phyloP scores from a whole-genome alignment of 2,888 invertebrate genomes.

The Tachina lurida region DNA sequence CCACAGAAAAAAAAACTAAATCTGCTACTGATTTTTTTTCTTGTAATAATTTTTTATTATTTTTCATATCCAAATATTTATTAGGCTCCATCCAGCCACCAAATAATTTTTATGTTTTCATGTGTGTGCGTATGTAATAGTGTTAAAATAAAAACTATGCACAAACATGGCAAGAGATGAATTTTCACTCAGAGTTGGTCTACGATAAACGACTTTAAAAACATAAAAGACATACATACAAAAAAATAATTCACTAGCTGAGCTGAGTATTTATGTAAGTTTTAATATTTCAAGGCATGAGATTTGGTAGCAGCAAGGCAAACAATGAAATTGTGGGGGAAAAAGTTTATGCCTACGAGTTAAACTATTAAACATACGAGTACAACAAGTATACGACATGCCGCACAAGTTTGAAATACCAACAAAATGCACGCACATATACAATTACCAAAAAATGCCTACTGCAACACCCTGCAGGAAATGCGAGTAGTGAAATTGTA shows the following conservation, averaged over 20 bases:
- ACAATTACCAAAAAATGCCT: too few species aligned
- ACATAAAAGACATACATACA: background rate
- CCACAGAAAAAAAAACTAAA: constrained; percentile 15
- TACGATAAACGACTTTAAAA: constrained; percentile 19
- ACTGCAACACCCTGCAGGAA: too few species aligned
- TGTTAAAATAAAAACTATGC: constrained; percentile 1
- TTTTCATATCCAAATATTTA: constrained; percentile 25
- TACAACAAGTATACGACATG: constrained; percentile 19
- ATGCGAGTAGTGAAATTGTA: too few species aligned
- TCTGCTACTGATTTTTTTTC: constrained; percentile 9
- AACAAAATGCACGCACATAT: background rate
- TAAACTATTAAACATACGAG: constrained; percentile 36
- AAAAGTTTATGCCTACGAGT: constrained; percentile 57
- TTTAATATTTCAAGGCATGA: constrained; percentile 11
- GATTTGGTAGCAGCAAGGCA: constrained; percentile 48
- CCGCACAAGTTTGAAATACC: constrained; percentile 23
- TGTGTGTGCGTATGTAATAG: background rate
- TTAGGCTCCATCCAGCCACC: constrained; percentile 27
- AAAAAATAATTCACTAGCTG: constrained; percentile 21
- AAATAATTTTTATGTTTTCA: background rate
- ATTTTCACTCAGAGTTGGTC: constrained; percentile 61
- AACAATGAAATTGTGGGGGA: constrained; percentile 1
- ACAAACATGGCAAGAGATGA: constrained; percentile 57
- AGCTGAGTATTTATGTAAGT: constrained; percentile 21
- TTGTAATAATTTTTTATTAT: constrained; percentile 21